Conservation (phyloP, 2,113 vertebrate genomes). For the Eulemur macaco region DNA sequence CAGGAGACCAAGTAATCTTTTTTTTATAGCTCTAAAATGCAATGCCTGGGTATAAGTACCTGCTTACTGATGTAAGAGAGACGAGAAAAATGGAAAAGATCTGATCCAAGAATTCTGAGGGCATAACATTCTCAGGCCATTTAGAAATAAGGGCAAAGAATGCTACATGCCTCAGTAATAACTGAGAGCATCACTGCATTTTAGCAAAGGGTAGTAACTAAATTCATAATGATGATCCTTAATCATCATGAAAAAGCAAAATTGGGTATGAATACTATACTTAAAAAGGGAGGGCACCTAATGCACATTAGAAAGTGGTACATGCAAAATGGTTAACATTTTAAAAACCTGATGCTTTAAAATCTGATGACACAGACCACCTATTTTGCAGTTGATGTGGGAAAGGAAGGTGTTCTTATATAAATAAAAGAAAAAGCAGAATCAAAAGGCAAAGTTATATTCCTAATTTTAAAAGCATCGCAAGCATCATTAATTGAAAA, state of each 20-base stretch:
- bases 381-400: neutral
- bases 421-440: constrained; percentile 42
- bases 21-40: neutral
- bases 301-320: constrained; percentile 14
- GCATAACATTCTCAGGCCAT: neutral
- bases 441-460: neutral
- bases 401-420: neutral
- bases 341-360: constrained; percentile 32
- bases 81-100: neutral
- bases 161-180: neutral
- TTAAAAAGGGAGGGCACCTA: neutral
- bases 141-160: neutral
- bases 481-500: constrained; percentile 36
- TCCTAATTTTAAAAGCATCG: constrained; percentile 60
- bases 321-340: constrained; percentile 5
- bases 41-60: neutral
- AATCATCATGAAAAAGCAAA: constrained; percentile 30
- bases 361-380: neutral
- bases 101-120: neutral
- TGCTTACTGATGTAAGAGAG: neutral
- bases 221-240: neutral
- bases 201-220: neutral
- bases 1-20: neutral
- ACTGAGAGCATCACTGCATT: neutral
- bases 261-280: neutral